Conservation (phyloP, 2,113 vertebrate species). For the Pan troglodytes region NHGRI_mPanTro3-v2.1_pri NC_072422.2:26138501-26139000, state of each 20-base stretch:
- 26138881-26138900: not conserved
- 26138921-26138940: not conserved
- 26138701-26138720: not conserved
- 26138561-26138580: conserved; percentile 81
- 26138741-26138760: not conserved
- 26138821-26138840: not conserved
- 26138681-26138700: not conserved
- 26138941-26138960: not conserved
- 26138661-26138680: not conserved
- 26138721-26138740: not conserved
- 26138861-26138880: not conserved
- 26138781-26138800: not conserved
- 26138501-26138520: conserved; percentile 83
- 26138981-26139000: not conserved
- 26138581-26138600: conserved; percentile 79
- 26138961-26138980: accelerated
- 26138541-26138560: conserved; percentile 82
- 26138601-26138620: conserved; percentile 70
- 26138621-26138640: conserved; percentile 19
- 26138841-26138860: not conserved
- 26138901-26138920: accelerated
- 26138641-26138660: not conserved
- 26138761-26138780: not conserved
- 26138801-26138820: not conserved
- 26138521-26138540: conserved; percentile 82